Conservation (phyloP, 2,888 invertebrate genomes). For the Geophilus truncorum region DNA sequence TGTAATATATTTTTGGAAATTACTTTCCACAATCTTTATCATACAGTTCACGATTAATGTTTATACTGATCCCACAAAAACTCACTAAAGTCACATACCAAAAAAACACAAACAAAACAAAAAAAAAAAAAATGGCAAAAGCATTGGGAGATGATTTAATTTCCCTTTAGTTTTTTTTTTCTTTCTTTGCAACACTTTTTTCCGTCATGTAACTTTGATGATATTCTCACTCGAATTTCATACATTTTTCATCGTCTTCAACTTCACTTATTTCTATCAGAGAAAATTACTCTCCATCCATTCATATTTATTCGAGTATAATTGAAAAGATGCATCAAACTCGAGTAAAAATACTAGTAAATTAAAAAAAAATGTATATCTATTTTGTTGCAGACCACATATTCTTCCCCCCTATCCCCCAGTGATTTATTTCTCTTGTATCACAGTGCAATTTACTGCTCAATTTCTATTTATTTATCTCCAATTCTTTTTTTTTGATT, state of each 20-base stretch:
- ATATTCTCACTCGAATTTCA: neutral
- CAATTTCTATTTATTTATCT: neutral
- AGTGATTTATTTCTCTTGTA: neutral
- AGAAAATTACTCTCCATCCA: neutral
- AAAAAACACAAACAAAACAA: neutral
- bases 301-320: neutral
- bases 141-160: neutral
- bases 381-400: neutral
- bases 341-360: neutral
- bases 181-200: neutral
- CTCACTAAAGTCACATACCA: neutral
- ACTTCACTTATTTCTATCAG: no score
- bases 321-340: neutral
- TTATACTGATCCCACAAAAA: conserved; percentile 11
- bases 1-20: neutral
- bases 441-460: neutral
- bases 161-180: neutral
- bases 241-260: neutral
- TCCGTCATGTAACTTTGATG: neutral
- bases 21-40: conserved; percentile 8
- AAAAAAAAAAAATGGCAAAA: neutral
- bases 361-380: neutral
- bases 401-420: neutral
- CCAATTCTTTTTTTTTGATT: no score
- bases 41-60: conserved; percentile 4